These are phyloP conservation scores for Parotia lawesii DNA, from an alignment of 2,113 vertebrate genomes.

Conservation along the genomic window DNA sequence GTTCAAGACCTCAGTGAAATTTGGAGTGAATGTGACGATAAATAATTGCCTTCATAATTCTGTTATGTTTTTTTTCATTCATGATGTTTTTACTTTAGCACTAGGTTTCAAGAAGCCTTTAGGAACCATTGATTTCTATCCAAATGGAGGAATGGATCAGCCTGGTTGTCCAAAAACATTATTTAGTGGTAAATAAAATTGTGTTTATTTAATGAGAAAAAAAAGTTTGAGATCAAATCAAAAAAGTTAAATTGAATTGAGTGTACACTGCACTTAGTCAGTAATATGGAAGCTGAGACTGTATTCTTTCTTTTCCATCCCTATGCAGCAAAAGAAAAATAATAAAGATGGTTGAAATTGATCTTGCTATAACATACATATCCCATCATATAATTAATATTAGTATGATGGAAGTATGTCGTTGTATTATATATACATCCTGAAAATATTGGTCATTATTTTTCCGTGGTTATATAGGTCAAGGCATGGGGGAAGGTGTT, in stretches of 20 bases:
- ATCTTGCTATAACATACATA: background rate
- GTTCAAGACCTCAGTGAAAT: background rate
- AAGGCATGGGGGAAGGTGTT: background rate
- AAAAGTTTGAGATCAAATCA: background rate
- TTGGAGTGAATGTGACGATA: background rate
- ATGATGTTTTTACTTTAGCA: constrained; percentile 29
- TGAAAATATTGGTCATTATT: background rate
- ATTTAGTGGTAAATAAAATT: constrained; percentile 76
- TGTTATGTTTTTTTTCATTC: background rate
- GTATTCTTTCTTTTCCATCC: background rate
- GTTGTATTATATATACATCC: background rate
- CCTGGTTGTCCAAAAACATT: constrained; percentile 87
- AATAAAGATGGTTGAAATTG: background rate
- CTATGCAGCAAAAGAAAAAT: background rate
- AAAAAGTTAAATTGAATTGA: background rate
- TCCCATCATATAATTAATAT: background rate
- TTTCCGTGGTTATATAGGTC: background rate
- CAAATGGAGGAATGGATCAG: constrained; percentile 87
- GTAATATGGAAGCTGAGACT: background rate
- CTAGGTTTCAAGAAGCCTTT: constrained; percentile 81
- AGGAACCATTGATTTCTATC: constrained; percentile 89
- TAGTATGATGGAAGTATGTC: background rate
- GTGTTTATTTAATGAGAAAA: background rate
- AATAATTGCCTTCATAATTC: background rate
- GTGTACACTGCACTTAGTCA: background rate